A percentile compares a stretch with the other conserved stretches of the same genome.
Evolutionary conservation across 2,888 invertebrate species (phyloP).

Genomic region (Cantharis rufa): DNA sequence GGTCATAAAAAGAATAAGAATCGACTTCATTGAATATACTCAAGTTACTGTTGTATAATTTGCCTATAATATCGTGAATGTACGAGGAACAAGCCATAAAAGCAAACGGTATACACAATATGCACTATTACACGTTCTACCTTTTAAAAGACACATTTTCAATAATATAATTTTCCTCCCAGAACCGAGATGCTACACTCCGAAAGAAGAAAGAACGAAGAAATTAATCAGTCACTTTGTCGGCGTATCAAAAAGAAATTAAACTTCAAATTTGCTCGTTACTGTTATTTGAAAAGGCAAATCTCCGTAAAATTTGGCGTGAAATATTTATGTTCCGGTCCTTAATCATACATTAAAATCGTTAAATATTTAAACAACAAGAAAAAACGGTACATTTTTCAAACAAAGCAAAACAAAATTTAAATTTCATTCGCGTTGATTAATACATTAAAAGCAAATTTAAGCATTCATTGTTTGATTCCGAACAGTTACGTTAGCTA

Average conservation of each 20-base stretch:
- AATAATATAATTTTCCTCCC: constrained; percentile 18
- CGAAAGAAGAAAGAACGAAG: background rate
- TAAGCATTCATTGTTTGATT: background rate
- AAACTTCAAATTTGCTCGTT: background rate
- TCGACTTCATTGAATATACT: constrained; percentile 8
- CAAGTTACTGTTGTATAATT: constrained; percentile 9
- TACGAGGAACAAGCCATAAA: constrained; percentile 21
- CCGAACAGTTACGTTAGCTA: background rate
- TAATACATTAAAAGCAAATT: background rate
- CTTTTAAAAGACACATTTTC: constrained; percentile 11
- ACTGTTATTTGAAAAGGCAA: constrained; percentile 16
- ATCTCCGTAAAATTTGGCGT: constrained; percentile 19
- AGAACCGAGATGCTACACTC: too few species aligned
- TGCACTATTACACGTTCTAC: constrained; percentile 13
- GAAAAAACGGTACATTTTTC: constrained; percentile 20
- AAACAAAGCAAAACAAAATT: constrained; percentile 1
- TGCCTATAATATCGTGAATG: constrained; percentile 12
- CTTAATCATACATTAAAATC: constrained; percentile 17
- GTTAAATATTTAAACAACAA: constrained; percentile 25
- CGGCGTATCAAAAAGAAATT: background rate
- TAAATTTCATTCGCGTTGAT: constrained; percentile 1
- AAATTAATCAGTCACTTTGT: background rate
- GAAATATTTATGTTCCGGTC: constrained; percentile 23
- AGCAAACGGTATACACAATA: constrained; percentile 19
- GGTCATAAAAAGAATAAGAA: background rate